Evolutionary conservation across 2,113 vertebrate species (phyloP).

Genomic region (Romanogobio albipinnatus): DNA sequence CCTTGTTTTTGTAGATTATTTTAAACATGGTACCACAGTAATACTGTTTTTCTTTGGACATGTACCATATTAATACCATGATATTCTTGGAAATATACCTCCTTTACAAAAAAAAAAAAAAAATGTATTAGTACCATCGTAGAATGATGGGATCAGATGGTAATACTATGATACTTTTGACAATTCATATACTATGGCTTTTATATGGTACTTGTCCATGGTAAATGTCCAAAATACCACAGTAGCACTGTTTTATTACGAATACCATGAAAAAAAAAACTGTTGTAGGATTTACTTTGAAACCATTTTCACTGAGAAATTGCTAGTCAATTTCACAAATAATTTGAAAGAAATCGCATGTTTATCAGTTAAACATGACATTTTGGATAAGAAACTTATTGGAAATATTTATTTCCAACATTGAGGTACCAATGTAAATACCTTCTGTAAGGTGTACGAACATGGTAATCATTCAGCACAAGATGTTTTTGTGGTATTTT

Average conservation of each 20-base stretch:
- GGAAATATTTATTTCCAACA: no score
- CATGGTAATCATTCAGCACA: not conserved
- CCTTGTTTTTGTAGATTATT: not conserved
- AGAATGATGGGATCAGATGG: not conserved
- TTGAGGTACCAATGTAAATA: no score
- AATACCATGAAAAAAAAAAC: not conserved
- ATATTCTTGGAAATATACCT: not conserved
- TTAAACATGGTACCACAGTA: not conserved
- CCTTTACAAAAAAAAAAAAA: no score
- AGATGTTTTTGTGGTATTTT: not conserved
- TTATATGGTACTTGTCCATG: not conserved
- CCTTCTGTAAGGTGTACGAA: not conserved
- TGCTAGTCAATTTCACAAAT: no score
- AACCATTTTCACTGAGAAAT: no score
- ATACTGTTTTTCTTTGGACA: not conserved
- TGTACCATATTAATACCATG: not conserved
- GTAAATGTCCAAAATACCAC: not conserved
- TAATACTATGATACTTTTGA: no score
- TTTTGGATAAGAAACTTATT: no score
- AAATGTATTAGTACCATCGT: not conserved
- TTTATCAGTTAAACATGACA: no score
- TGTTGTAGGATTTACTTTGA: no score
- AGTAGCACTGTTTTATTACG: not conserved
- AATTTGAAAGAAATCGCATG: no score
- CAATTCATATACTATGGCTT: not conserved